Evolutionary conservation across 2,113 vertebrate genomes (phyloP).

Genomic region (Entomyzon cyanotis): DNA sequence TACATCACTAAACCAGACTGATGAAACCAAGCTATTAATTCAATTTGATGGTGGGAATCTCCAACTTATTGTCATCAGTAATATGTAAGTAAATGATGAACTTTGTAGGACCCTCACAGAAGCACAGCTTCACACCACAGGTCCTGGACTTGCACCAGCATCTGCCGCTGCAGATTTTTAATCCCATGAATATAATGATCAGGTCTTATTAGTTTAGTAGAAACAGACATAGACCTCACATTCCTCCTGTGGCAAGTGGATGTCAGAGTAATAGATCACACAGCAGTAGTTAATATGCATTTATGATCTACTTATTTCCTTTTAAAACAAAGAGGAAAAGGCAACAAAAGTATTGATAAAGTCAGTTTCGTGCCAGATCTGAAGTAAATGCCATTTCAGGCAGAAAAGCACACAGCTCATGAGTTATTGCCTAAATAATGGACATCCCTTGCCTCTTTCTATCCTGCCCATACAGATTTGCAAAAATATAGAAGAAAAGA

Average conservation of each 20-base stretch:
- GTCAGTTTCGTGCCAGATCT: neutral
- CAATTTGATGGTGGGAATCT: neutral
- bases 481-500: neutral
- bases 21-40: neutral
- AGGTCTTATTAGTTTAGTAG: neutral
- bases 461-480: neutral
- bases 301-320: neutral
- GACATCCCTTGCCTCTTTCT: neutral
- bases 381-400: neutral
- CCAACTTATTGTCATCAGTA: fast-evolving
- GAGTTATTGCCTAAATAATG: neutral
- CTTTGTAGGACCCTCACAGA: neutral
- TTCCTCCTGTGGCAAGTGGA: neutral
- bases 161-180: neutral
- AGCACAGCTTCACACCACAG: neutral
- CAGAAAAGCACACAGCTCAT: neutral
- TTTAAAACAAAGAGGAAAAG: neutral
- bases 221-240: neutral
- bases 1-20: neutral
- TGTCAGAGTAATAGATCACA: neutral
- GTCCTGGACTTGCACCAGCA: neutral
- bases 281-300: neutral
- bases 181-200: neutral
- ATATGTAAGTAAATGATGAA: neutral
- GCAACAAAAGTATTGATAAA: neutral